phyloP scores from a whole-genome alignment of 2,797 vertebrate genomes.

The Mormyrops boulengeri region DNA sequence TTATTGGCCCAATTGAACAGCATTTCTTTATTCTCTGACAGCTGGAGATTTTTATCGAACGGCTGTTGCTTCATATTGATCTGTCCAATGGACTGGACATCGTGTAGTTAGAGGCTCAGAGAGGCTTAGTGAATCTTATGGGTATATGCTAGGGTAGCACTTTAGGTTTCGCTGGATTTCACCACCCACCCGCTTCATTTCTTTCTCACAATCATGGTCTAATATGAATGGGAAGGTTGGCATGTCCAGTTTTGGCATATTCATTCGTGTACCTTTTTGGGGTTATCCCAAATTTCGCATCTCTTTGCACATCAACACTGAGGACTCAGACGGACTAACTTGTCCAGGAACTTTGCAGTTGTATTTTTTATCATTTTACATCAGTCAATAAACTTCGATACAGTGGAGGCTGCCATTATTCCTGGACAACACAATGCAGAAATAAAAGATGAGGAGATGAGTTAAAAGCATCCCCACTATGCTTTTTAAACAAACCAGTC shows the following conservation, averaged over 20 bases:
- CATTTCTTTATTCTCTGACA: constrained; percentile 50
- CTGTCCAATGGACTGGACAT: constrained; percentile 47
- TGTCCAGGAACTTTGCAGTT: background rate
- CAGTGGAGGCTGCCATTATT: background rate
- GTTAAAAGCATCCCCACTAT: background rate
- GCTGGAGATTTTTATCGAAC: constrained; percentile 57
- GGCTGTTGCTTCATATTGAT: constrained; percentile 59
- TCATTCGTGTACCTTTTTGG: background rate
- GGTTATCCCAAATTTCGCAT: background rate
- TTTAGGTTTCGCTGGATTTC: background rate
- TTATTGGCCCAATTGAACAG: constrained; percentile 54
- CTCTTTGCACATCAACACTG: background rate
- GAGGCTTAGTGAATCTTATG: background rate
- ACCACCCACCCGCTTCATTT: background rate
- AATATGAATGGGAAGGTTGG: background rate
- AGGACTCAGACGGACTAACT: background rate
- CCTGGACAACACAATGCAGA: background rate
- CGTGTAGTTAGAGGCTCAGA: constrained; percentile 15
- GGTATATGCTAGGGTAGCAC: background rate
- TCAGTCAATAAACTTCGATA: background rate
- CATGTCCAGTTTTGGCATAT: background rate
- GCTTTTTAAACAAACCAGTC: background rate
- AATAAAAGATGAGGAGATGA: background rate
- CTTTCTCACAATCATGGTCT: background rate
- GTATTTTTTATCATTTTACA: background rate